Evolutionary conservation across 2,797 vertebrate species (phyloP).

Genomic region (Phrynocephalus vlangalii): DNA sequence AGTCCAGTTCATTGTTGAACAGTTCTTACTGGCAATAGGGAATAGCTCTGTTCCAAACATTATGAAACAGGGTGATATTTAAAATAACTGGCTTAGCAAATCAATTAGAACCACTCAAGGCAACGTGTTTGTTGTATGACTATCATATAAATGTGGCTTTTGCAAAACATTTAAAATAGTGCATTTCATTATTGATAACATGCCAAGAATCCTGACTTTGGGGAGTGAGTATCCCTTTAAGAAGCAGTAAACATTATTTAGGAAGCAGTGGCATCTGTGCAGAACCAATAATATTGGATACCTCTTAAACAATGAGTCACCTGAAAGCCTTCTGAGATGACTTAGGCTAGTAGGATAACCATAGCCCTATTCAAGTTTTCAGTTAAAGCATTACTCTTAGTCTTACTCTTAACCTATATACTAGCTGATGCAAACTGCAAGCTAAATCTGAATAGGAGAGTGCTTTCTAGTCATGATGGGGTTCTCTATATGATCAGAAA

Average conservation of each 20-base stretch:
- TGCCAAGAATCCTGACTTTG: not conserved
- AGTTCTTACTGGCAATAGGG: too few relatives aligned
- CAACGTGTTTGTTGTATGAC: not conserved
- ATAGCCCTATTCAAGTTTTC: too few relatives aligned
- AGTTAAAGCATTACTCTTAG: not conserved
- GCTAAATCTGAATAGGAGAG: too few relatives aligned
- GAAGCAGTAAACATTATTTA: not conserved
- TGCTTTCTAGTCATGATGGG: too few relatives aligned
- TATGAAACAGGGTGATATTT: not conserved
- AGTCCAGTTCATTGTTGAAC: too few relatives aligned
- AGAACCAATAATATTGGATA: not conserved
- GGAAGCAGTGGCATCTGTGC: not conserved
- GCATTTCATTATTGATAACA: not conserved
- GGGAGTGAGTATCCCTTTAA: not conserved
- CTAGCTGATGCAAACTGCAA: too few relatives aligned
- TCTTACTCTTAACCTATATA: not conserved
- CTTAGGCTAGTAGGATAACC: too few relatives aligned
- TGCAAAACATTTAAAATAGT: not conserved
- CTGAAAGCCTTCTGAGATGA: not conserved
- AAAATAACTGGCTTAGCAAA: not conserved
- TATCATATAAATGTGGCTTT: not conserved
- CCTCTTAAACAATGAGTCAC: not conserved
- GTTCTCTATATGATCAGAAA: too few relatives aligned
- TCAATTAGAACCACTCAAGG: not conserved
- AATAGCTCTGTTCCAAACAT: too few relatives aligned